Conservation (phyloP, 2,797 vertebrate species). For the Phrynocephalus forsythii region DNA sequence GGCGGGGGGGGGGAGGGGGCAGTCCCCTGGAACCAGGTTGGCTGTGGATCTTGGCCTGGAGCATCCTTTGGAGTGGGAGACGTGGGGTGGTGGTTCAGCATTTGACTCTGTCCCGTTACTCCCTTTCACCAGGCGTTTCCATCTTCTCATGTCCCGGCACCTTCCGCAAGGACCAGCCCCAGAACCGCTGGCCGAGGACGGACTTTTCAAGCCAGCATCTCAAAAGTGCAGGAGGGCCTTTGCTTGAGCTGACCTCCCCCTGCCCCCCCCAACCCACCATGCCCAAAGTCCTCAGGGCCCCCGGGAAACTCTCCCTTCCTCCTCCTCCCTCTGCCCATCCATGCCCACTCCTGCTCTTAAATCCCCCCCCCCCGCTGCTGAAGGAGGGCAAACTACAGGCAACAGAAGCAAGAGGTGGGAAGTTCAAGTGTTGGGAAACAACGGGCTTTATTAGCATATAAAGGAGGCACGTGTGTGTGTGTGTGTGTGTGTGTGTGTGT, state of each 20-base stretch:
- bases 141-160: no score
- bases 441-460: conserved; percentile 18
- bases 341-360: neutral
- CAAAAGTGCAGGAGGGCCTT: no score
- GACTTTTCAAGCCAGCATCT: no score
- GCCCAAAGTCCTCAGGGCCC: no score
- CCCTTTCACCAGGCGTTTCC: no score
- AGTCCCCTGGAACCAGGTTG: neutral
- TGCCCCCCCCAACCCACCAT: neutral
- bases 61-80: neutral
- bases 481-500: no score
- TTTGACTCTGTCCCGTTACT: no score
- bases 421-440: neutral
- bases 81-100: accelerated
- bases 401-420: neutral
- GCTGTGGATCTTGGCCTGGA: no score
- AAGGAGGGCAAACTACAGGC: no score
- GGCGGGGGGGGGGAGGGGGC: no score
- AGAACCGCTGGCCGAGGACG: neutral
- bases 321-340: neutral
- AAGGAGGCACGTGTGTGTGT: neutral
- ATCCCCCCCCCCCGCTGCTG: no score
- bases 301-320: no score
- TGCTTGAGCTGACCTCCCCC: neutral
- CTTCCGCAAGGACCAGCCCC: neutral